Evolutionary conservation across 1,140 invertebrate species (phyloP).

Genomic region (Lepidotrigona ventralis): DNA sequence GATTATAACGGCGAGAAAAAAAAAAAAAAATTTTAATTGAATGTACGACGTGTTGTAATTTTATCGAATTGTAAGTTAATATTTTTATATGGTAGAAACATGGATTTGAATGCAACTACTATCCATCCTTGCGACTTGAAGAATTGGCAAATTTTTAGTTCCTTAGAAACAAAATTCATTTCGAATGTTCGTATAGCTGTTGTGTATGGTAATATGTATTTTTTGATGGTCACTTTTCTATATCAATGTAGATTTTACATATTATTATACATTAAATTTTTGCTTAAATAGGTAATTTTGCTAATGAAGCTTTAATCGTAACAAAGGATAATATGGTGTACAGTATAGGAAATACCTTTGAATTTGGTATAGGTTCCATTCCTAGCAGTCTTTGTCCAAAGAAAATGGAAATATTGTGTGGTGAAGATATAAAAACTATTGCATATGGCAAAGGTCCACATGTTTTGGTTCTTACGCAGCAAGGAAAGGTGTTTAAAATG

Average conservation of each 20-base stretch:
- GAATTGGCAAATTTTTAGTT: conserved; percentile 84
- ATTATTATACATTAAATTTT: not conserved
- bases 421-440: conserved; percentile 83
- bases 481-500: conserved; percentile 78
- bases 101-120: conserved; percentile 19
- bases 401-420: conserved; percentile 82
- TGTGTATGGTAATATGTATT: conserved; percentile 34
- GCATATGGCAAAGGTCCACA: conserved; percentile 85
- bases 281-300: conserved; percentile 76
- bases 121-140: conserved; percentile 78
- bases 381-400: conserved; percentile 82
- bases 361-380: conserved; percentile 83
- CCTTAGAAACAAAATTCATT: conserved; percentile 81
- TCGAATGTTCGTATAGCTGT: conserved; percentile 18
- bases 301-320: conserved; percentile 85
- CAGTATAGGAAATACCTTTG: conserved; percentile 82
- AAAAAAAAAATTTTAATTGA: not conserved
- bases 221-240: not conserved
- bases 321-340: conserved; percentile 84
- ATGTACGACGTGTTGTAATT: not conserved
- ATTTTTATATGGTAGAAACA: not conserved
- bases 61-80: not conserved
- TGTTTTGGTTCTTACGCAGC: conserved; percentile 83
- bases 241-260: too few species aligned
- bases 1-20: not conserved